Conservation (phyloP, 2,797 vertebrate species). For the Parotocinclus haroldoi region DNA sequence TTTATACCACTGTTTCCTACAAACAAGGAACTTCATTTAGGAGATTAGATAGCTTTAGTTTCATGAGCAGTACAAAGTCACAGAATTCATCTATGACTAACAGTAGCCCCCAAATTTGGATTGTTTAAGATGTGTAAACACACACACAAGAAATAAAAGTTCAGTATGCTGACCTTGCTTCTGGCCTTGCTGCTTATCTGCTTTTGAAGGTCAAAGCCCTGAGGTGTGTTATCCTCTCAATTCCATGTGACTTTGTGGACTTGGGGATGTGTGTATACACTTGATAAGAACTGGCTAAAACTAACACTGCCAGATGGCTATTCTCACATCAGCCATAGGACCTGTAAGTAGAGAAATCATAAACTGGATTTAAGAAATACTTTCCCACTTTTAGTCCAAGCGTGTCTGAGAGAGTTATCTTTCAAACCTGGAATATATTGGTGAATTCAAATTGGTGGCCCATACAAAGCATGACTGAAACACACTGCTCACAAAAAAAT, state of each 20-base stretch:
- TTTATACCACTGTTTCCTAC: conserved; percentile 42
- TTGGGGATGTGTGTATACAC: conserved; percentile 9
- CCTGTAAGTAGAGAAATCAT: not conserved
- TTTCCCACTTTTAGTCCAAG: too few species aligned
- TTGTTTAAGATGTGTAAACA: not conserved
- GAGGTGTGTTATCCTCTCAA: conserved; percentile 39
- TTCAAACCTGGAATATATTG: too few species aligned
- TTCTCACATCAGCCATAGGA: conserved; percentile 35
- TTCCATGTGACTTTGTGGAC: conserved; percentile 18
- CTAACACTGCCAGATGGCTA: conserved; percentile 34
- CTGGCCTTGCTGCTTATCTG: conserved; percentile 53
- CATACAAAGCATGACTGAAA: too few species aligned
- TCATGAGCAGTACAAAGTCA: too few species aligned
- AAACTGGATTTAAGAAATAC: too few species aligned
- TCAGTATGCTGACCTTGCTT: conserved; percentile 44
- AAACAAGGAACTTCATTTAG: conserved; percentile 17
- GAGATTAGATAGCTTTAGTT: too few species aligned
- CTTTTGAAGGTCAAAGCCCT: conserved; percentile 44
- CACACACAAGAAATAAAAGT: conserved; percentile 1
- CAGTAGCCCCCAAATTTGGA: not conserved
- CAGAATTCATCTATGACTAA: too few species aligned
- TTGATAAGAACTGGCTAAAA: conserved; percentile 36
- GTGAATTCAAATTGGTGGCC: too few species aligned
- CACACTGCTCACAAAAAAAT: too few species aligned
- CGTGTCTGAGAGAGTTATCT: too few species aligned